These are phyloP conservation scores for Slavum lentiscoides DNA, from an alignment of 2,888 invertebrate genomes.

Conservation along the genomic window DNA sequence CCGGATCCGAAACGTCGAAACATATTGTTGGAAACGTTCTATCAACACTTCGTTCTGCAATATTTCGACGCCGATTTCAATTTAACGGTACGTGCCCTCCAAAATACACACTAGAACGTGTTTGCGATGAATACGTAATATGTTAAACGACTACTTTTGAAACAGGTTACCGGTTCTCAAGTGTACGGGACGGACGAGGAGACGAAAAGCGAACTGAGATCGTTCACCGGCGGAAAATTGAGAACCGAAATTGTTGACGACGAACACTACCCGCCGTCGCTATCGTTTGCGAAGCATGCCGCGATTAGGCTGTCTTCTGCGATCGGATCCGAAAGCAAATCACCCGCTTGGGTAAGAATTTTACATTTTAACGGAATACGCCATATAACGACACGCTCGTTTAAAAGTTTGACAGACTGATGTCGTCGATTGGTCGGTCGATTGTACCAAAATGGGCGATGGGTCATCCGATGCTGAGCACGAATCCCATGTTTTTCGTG, in stretches of 20 bases:
- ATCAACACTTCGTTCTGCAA: conserved; percentile 24
- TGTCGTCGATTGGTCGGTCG: neutral
- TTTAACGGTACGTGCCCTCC: neutral
- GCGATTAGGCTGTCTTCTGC: neutral
- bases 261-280: conserved; percentile 6
- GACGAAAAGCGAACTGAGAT: neutral
- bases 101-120: neutral
- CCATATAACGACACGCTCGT: neutral
- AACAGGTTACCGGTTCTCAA: conserved; percentile 14
- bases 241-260: neutral
- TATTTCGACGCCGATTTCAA: conserved; percentile 5
- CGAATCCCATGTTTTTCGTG: neutral
- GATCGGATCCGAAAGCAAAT: neutral
- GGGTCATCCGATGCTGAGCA: conserved; percentile 14
- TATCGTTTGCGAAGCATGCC: neutral
- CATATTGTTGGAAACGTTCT: neutral
- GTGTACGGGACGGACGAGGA: neutral
- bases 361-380: neutral
- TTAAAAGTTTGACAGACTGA: neutral
- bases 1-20: neutral
- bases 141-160: neutral
- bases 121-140: neutral
- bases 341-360: neutral
- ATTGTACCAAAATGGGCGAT: neutral
- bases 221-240: neutral